phyloP scores from a whole-genome alignment of 2,888 invertebrate genomes.

The Elmis aenea region DNA sequence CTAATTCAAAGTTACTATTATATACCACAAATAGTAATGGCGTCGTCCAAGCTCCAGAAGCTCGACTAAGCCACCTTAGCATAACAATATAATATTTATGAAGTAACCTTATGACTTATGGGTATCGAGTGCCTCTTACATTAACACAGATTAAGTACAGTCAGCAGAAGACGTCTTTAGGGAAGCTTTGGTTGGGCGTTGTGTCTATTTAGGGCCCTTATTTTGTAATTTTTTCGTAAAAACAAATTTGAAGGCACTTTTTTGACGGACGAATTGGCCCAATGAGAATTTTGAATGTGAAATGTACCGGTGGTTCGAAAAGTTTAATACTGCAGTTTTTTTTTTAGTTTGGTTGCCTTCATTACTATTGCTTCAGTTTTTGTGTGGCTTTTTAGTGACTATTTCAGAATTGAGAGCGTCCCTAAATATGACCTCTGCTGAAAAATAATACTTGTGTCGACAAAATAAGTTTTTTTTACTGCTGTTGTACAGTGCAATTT shows the following conservation, averaged over 20 bases:
- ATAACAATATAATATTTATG: conserved; percentile 51
- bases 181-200: conserved; percentile 60
- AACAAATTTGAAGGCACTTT: conserved; percentile 94
- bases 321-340: conserved; percentile 28
- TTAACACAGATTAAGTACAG: conserved; percentile 40
- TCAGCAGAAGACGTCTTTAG: conserved; percentile 42
- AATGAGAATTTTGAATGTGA: conserved; percentile 67
- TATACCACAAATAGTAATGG: conserved; percentile 50
- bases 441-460: conserved; percentile 28
- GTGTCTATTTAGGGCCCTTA: conserved; percentile 86
- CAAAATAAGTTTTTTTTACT: conserved; percentile 27
- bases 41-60: conserved; percentile 31
- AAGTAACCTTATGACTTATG: conserved; percentile 49
- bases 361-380: conserved; percentile 76
- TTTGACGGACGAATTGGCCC: conserved; percentile 92
- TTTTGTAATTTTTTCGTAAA: conserved; percentile 76
- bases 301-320: conserved; percentile 34
- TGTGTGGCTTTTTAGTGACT: conserved; percentile 63
- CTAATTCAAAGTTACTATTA: conserved; percentile 51
- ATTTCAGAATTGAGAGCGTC: conserved; percentile 70
- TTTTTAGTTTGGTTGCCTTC: conserved; percentile 62
- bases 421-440: conserved; percentile 37
- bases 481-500: conserved; percentile 1
- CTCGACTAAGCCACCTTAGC: conserved; percentile 45
- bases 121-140: conserved; percentile 51